Percentiles rank a stretch among this genome's conserved stretches.
Conservation (phyloP, 2,888 invertebrate genomes). For the Diplolepis rosae region DNA sequence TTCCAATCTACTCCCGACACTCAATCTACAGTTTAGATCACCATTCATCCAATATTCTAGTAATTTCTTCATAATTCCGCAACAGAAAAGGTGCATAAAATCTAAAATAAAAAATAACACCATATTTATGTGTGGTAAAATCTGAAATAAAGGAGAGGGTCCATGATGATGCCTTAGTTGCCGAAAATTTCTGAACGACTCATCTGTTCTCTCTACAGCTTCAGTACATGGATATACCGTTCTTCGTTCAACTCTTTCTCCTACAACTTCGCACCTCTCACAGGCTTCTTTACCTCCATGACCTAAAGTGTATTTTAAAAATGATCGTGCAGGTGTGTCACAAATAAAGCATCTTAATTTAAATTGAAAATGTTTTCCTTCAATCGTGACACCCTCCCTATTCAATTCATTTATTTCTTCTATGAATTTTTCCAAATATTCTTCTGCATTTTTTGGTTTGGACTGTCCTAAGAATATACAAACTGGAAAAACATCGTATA, state of each 20-base stretch:
- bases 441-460: no score
- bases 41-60: background rate
- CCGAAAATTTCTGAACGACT: slow-evolving; percentile 20
- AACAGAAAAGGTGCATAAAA: background rate
- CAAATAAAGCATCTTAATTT: slow-evolving; percentile 38
- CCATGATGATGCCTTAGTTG: slow-evolving; percentile 31
- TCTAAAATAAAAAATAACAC: slow-evolving; percentile 13
- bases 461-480: no score
- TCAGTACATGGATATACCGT: background rate
- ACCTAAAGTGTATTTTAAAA: slow-evolving; percentile 33
- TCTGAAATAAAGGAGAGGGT: slow-evolving; percentile 3
- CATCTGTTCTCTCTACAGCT: background rate
- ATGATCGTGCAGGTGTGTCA: slow-evolving; percentile 40
- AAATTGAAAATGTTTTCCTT: slow-evolving; percentile 16
- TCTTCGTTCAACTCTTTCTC: background rate
- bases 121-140: background rate
- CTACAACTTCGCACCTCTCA: slow-evolving; percentile 30
- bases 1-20: background rate
- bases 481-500: no score
- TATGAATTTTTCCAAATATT: slow-evolving; percentile 6
- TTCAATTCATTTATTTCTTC: no score
- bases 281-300: slow-evolving; percentile 33
- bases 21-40: background rate
- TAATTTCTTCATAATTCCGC: slow-evolving; percentile 4
- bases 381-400: no score